Conservation (phyloP, 2,797 vertebrate species). For the Eutrigla gurnardus region DNA sequence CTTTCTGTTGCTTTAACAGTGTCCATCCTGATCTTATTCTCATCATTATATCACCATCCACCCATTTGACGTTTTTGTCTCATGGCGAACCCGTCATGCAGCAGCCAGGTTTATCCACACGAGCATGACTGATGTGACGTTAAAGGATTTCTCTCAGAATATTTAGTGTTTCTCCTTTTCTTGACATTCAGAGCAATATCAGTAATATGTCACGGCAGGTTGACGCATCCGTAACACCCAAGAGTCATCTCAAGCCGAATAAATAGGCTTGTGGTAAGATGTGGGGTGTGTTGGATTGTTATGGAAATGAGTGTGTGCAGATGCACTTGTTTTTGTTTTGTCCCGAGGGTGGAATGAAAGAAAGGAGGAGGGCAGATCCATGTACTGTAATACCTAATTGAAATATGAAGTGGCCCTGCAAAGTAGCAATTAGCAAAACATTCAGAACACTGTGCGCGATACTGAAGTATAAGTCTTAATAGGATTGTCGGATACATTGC, state of each 20-base stretch:
- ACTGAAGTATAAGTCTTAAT: slow-evolving; percentile 20
- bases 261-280: slow-evolving; percentile 36
- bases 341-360: slow-evolving; percentile 42
- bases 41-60: neutral
- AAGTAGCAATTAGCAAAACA: slow-evolving; percentile 40
- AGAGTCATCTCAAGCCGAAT: slow-evolving; percentile 42
- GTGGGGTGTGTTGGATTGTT: slow-evolving; percentile 40
- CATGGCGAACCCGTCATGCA: neutral
- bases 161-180: slow-evolving; percentile 7
- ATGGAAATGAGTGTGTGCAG: slow-evolving; percentile 59
- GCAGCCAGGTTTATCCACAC: neutral
- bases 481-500: slow-evolving; percentile 26
- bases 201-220: slow-evolving; percentile 27
- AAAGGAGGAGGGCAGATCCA: slow-evolving; percentile 32
- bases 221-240: slow-evolving; percentile 31
- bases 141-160: slow-evolving; percentile 10
- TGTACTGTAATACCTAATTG: slow-evolving; percentile 46
- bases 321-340: slow-evolving; percentile 62
- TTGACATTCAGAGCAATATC: slow-evolving; percentile 7
- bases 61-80: neutral
- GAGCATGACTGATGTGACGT: neutral
- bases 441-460: slow-evolving; percentile 8
- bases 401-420: slow-evolving; percentile 43
- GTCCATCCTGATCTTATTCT: neutral
- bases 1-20: neutral